Evolutionary conservation across 37 sponge, comb jelly and placozoan genomes (phyloP).

Genomic region (Haliclona indistincta): DNA sequence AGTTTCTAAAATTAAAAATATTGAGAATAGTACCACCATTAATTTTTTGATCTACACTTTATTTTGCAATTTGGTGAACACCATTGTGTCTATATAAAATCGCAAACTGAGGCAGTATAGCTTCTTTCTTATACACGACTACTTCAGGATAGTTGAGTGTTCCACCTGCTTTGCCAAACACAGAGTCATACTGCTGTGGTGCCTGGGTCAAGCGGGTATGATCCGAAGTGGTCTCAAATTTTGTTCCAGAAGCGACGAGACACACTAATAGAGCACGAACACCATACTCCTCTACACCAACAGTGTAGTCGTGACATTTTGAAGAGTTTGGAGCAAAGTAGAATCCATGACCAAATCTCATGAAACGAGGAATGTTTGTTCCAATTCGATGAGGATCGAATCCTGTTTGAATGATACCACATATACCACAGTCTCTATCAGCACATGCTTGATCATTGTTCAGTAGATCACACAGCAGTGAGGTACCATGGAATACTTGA

Average conservation of each 20-base stretch:
- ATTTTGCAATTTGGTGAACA: constrained; percentile 56
- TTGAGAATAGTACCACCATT: neutral
- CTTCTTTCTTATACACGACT: constrained; percentile 32
- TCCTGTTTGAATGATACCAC: constrained; percentile 21
- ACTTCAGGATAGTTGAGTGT: constrained; percentile 65
- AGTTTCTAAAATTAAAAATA: neutral
- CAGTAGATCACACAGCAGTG: constrained; percentile 2
- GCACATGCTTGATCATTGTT: neutral
- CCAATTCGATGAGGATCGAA: constrained; percentile 13
- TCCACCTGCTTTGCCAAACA: constrained; percentile 42
- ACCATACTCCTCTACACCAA: constrained; percentile 36
- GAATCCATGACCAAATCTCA: constrained; percentile 68
- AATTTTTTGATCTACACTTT: neutral
- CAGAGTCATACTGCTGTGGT: constrained; percentile 47
- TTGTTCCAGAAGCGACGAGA: constrained; percentile 51
- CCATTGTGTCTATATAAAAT: constrained; percentile 59
- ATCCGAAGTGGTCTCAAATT: constrained; percentile 20
- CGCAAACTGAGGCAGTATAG: constrained; percentile 52
- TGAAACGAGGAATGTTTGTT: constrained; percentile 57
- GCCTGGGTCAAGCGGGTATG: constrained; percentile 17
- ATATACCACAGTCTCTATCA: constrained; percentile 10
- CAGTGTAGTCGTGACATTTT: constrained; percentile 84
- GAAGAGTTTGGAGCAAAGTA: constrained; percentile 82
- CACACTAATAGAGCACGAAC: constrained; percentile 46
- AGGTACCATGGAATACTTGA: constrained; percentile 4